phyloP scores from a whole-genome alignment of 1,140 invertebrate species.

The Parasteatoda tepidariorum region DNA sequence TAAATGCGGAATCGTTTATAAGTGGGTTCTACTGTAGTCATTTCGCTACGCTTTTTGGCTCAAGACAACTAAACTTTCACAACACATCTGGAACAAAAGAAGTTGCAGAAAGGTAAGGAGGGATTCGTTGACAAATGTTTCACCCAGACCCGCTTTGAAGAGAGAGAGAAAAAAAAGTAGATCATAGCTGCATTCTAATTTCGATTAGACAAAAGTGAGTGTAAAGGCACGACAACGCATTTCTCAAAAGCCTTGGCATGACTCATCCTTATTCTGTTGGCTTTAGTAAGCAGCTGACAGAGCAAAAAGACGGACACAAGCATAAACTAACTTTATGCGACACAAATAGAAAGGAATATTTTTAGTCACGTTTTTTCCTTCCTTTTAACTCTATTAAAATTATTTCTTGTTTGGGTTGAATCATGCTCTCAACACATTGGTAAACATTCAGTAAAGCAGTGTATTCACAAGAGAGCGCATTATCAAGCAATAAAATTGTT shows the following conservation, averaged over 20 bases:
- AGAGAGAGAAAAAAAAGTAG: not conserved
- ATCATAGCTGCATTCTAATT: not conserved
- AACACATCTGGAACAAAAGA: too few species aligned
- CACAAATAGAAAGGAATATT: conserved; percentile 22
- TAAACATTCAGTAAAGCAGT: too few species aligned
- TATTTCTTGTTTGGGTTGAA: too few species aligned
- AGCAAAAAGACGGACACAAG: conserved; percentile 1
- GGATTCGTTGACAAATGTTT: too few species aligned
- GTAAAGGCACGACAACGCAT: not conserved
- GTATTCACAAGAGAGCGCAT: too few species aligned
- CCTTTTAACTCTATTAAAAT: not conserved
- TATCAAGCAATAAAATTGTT: too few species aligned
- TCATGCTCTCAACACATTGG: too few species aligned
- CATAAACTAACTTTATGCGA: not conserved
- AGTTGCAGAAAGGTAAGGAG: too few species aligned
- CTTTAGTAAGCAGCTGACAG: conserved; percentile 41
- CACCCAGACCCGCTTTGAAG: not conserved
- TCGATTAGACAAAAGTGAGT: not conserved
- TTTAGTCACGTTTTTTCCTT: not conserved
- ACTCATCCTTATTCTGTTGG: conserved; percentile 22
- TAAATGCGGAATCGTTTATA: too few species aligned
- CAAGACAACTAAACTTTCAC: too few species aligned
- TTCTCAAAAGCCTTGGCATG: not conserved
- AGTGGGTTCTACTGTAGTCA: too few species aligned
- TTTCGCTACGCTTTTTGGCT: too few species aligned